Base-by-base conservation (phyloP, 2,888 invertebrate species). In the Chaetoderma sp. region DNA sequence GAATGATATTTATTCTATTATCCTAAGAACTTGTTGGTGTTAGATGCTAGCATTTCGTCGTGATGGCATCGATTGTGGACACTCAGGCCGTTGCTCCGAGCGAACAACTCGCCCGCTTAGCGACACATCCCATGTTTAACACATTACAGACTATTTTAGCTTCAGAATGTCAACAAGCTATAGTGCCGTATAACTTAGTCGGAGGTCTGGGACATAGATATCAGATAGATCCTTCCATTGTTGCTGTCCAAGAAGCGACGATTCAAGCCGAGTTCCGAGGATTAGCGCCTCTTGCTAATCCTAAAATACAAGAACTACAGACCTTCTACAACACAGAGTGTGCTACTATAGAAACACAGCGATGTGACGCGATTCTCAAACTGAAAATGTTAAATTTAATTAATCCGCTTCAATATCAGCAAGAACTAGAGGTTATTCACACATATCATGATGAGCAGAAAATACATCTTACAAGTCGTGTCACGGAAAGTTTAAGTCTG, bases 251-350 rank as follows among this genome's bases (percentile, higher is more conserved):
- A 68, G 81, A 81, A 60, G 80, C 81, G 13, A 78, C 75, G 32
- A 63, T 82, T 6, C 79, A 78, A 65, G 78, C 78, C 0, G 81
- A 82, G 49, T 82, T 82, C 69, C 75, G 76, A 27, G 77, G 77
- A 60, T 52, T 82, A 2, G 58, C 73, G 4, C 68, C 75, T 4
- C 58, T 72, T 13, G 68, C 67, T 16, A 76, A 79, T 52, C 44
- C 68, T 4, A 75, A 74, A 70, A 78, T 82, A 10, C 36, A 66
- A 0, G 77, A 82, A 67, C 67, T 82, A 18, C 80, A 81, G 60
- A 47, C 59, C 10, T 82, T 82, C 57, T 82, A 81, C 68, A 74
- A 69, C 49, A 71, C 70, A 6, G 79, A 81, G 63, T 75, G 78
- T 61, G 71, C 76, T 0, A 65, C 68, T 13, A 77, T 81, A 16